Evolutionary conservation across 2,888 invertebrate genomes (phyloP).

Genomic region (Aromia moschata): DNA sequence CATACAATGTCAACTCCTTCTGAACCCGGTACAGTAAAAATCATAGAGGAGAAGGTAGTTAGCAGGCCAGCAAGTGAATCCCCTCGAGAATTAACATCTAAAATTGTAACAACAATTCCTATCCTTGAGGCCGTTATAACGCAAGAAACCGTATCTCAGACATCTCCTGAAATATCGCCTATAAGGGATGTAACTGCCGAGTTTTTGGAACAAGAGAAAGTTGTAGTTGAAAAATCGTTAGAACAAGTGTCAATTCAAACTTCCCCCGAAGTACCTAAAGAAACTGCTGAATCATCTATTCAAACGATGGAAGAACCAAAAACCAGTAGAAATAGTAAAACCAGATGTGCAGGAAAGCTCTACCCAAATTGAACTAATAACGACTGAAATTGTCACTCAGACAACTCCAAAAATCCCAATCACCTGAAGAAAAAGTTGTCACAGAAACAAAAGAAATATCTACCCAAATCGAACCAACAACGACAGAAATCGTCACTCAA

Average conservation of each 20-base stretch:
- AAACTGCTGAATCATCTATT: conserved; percentile 62
- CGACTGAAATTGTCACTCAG: conserved; percentile 61
- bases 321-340: conserved; percentile 49
- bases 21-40: conserved; percentile 70
- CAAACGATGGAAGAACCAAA: conserved; percentile 69
- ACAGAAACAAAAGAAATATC: conserved; percentile 59
- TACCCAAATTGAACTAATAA: conserved; percentile 62
- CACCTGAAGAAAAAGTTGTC: conserved; percentile 46
- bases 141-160: conserved; percentile 69
- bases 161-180: conserved; percentile 73
- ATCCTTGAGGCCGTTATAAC: conserved; percentile 69
- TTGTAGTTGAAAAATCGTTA: conserved; percentile 55
- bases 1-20: conserved; percentile 69
- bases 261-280: conserved; percentile 65
- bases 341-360: conserved; percentile 62
- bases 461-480: conserved; percentile 62
- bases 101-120: conserved; percentile 66
- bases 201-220: conserved; percentile 58
- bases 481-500: conserved; percentile 61
- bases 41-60: conserved; percentile 72
- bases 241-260: conserved; percentile 65
- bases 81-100: conserved; percentile 64
- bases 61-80: conserved; percentile 68
- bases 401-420: conserved; percentile 56
- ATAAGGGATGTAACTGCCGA: conserved; percentile 53